These are phyloP conservation scores for Ochropleura plecta DNA, from an alignment of 2,888 invertebrate species.

Conservation along the genomic window DNA sequence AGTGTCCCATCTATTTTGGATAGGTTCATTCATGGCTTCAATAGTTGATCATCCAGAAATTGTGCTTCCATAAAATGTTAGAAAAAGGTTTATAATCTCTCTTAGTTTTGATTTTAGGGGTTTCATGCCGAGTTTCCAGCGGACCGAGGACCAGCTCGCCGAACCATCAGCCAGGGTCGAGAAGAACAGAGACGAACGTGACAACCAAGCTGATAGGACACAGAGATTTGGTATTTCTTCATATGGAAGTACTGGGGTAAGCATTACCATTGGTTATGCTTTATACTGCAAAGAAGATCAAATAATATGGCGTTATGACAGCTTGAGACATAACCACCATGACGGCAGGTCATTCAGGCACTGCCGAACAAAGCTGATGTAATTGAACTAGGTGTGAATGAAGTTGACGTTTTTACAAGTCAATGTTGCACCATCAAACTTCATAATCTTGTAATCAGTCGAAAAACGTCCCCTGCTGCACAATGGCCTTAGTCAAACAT, in stretches of 20 bases:
- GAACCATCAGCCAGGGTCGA: constrained; percentile 86
- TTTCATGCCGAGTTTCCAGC: constrained; percentile 84
- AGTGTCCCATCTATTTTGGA: too few relatives aligned
- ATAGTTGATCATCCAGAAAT: background rate
- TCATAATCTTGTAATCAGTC: background rate
- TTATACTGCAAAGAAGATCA: background rate
- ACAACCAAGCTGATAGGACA: constrained; percentile 84
- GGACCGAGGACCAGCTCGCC: constrained; percentile 88
- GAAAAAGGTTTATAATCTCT: constrained; percentile 47
- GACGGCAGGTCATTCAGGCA: too few relatives aligned
- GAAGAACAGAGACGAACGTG: constrained; percentile 77
- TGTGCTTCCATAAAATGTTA: background rate
- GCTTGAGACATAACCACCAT: background rate
- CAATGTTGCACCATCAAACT: background rate
- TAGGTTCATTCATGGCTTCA: too few relatives aligned
- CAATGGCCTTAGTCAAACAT: background rate
- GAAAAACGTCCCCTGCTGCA: background rate
- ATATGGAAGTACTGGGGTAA: constrained; percentile 88
- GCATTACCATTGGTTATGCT: constrained; percentile 29
- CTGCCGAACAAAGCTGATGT: background rate
- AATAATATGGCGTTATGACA: background rate
- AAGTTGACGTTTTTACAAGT: too few relatives aligned
- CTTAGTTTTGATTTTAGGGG: constrained; percentile 82
- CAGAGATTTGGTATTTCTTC: constrained; percentile 90
- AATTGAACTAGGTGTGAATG: background rate